These are phyloP conservation scores for Gymnothorax reevesii DNA, from an alignment of 2,797 vertebrate genomes.

Conservation along the genomic window DNA sequence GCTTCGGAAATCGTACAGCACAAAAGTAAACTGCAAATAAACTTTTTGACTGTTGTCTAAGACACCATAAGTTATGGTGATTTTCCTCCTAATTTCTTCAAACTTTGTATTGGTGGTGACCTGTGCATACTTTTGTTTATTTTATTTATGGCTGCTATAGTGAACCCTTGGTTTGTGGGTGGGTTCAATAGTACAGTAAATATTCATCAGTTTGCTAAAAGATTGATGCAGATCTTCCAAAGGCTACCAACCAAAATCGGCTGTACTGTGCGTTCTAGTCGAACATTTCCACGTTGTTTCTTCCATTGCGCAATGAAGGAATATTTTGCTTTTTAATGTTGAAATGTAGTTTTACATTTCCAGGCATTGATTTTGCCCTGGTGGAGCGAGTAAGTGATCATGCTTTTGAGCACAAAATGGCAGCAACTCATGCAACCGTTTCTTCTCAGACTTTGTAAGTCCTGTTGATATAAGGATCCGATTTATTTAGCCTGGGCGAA, in stretches of 20 bases:
- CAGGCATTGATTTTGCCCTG: not conserved
- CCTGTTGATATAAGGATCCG: not conserved
- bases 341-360: not conserved
- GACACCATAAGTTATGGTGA: not conserved
- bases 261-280: not conserved
- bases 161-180: not conserved
- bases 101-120: not conserved
- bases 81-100: not conserved
- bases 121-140: not conserved
- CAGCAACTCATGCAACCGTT: not conserved
- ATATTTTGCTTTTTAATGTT: not conserved
- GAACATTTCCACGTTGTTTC: not conserved
- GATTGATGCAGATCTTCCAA: not conserved
- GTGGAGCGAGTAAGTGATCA: not conserved
- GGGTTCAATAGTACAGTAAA: not conserved
- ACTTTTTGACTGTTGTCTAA: not conserved
- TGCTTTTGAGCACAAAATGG: not conserved
- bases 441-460: not conserved
- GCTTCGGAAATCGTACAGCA: not conserved
- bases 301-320: not conserved
- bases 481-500: not conserved
- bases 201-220: not conserved
- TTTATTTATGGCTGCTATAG: not conserved
- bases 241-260: constrained; percentile 12
- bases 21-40: not conserved